Conservation (phyloP, 2,888 invertebrate species). For the Galerucella nymphaeae region DNA sequence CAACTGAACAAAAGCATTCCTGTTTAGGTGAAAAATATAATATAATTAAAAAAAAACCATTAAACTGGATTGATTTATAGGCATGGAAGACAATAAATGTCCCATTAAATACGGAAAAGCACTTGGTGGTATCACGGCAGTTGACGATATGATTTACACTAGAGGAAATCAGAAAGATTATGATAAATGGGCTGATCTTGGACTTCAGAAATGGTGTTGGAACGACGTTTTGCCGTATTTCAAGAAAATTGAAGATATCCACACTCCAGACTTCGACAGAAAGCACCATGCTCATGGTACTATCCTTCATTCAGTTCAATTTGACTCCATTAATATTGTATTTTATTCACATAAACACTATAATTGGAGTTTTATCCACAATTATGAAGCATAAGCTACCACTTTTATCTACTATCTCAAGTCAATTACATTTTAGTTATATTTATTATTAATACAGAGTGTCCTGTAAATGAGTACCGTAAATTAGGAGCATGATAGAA, state of each 20-base stretch:
- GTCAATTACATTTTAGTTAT: too few relatives aligned
- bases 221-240: constrained; percentile 79
- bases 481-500: too few relatives aligned
- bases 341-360: too few relatives aligned
- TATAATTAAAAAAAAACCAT: background rate
- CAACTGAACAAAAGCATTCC: constrained; percentile 67
- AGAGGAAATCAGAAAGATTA: constrained; percentile 79
- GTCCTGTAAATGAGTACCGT: too few relatives aligned
- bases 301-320: too few relatives aligned
- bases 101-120: constrained; percentile 72
- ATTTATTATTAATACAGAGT: too few relatives aligned
- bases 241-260: constrained; percentile 80
- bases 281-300: constrained; percentile 49
- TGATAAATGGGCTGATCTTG: constrained; percentile 78
- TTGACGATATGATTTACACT: constrained; percentile 86
- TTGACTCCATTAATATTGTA: too few relatives aligned
- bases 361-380: too few relatives aligned
- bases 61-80: constrained; percentile 40
- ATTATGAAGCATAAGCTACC: too few relatives aligned
- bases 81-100: constrained; percentile 54
- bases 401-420: too few relatives aligned
- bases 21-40: constrained; percentile 63
- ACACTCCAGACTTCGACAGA: constrained; percentile 69
- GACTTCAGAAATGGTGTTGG: constrained; percentile 81
- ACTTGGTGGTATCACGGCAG: constrained; percentile 82